Evolutionary conservation across 2,113 vertebrate species (phyloP).

Genomic region (Onychorhynchus coronatus): DNA sequence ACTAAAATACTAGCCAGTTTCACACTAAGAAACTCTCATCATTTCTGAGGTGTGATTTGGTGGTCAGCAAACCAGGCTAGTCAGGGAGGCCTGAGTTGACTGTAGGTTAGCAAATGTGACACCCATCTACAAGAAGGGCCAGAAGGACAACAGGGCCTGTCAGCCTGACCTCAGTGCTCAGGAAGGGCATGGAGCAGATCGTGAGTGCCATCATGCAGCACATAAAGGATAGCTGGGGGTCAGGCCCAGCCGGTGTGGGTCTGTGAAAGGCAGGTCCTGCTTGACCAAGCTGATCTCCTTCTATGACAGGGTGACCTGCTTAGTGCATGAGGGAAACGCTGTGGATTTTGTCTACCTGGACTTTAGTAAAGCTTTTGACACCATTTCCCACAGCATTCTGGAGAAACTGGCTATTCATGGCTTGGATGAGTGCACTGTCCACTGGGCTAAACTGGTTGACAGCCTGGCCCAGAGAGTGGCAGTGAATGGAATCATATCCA

Average conservation of each 20-base stretch:
- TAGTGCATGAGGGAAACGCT: too few relatives aligned
- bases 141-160: too few relatives aligned
- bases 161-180: not conserved
- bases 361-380: not conserved
- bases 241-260: not conserved
- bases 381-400: not conserved
- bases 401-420: not conserved
- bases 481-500: not conserved
- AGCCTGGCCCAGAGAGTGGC: not conserved
- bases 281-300: not conserved
- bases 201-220: not conserved
- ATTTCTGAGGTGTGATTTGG: not conserved
- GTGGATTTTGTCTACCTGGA: not conserved
- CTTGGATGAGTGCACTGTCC: not conserved
- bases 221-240: not conserved
- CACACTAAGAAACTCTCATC: not conserved
- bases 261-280: not conserved
- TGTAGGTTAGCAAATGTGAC: not conserved
- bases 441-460: too few relatives aligned
- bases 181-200: not conserved
- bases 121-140: not conserved
- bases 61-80: not conserved
- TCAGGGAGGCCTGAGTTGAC: fast-evolving
- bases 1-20: not conserved
- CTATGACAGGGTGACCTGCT: not conserved